A percentile compares a stretch with the other conserved stretches of the same genome.
Conservation (phyloP, 1,140 invertebrate species). For the Conus betulinus region DNA sequence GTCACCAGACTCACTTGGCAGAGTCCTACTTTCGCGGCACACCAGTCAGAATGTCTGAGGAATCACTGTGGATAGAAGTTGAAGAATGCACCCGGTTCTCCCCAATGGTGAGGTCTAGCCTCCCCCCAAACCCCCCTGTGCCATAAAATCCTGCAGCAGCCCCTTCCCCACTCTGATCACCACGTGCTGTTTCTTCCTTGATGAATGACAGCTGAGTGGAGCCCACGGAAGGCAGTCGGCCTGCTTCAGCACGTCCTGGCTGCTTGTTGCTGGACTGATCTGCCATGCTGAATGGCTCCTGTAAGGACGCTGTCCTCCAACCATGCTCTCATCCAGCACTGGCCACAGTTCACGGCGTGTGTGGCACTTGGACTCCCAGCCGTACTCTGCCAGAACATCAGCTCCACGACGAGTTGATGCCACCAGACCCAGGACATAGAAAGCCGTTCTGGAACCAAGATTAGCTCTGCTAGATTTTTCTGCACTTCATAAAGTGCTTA, state of each 20-base stretch:
- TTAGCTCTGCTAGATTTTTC: neutral
- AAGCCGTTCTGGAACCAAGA: constrained; percentile 81
- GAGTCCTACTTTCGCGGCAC: constrained; percentile 37
- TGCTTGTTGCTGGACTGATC: neutral
- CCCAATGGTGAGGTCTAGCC: neutral
- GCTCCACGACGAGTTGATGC: constrained; percentile 88
- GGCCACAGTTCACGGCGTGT: constrained; percentile 88
- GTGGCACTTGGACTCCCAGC: constrained; percentile 88
- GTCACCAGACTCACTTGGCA: constrained; percentile 31
- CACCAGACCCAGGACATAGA: constrained; percentile 90
- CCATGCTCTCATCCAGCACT: constrained; percentile 82
- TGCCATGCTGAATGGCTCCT: constrained; percentile 50
- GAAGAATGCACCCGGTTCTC: neutral
- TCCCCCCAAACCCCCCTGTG: neutral
- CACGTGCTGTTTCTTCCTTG: constrained; percentile 39
- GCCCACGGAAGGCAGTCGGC: constrained; percentile 26
- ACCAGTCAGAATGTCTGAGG: neutral
- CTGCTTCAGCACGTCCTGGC: constrained; percentile 35
- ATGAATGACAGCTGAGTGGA: constrained; percentile 45
- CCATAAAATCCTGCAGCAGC: neutral
- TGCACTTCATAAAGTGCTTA: too few relatives aligned
- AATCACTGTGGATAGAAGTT: constrained; percentile 5
- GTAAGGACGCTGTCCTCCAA: constrained; percentile 39
- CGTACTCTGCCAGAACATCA: constrained; percentile 83
- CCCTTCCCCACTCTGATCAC: constrained; percentile 8